Conservation (phyloP, 2,888 invertebrate species). For the Hololepta plana region DNA sequence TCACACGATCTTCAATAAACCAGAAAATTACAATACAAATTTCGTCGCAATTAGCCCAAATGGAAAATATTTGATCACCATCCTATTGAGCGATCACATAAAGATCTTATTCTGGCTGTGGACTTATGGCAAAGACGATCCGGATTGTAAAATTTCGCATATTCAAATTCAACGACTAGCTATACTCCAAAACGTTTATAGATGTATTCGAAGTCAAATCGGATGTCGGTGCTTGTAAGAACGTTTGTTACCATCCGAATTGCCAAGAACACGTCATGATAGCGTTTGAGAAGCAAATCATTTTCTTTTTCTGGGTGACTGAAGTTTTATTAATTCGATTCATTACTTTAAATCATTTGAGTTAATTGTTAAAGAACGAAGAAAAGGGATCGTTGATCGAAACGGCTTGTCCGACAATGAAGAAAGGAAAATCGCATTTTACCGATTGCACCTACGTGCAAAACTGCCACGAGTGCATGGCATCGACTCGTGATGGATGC, state of each 20-base stretch:
- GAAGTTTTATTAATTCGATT: background rate
- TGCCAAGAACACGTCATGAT: slow-evolving; percentile 25
- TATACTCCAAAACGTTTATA: slow-evolving; percentile 6
- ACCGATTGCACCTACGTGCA: slow-evolving; percentile 34
- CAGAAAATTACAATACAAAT: slow-evolving; percentile 20
- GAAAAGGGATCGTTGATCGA: too few relatives aligned
- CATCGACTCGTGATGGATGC: slow-evolving; percentile 30
- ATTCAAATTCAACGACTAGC: background rate
- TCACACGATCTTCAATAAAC: slow-evolving; percentile 35
- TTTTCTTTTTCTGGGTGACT: slow-evolving; percentile 26
- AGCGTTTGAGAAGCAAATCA: slow-evolving; percentile 22
- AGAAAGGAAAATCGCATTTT: slow-evolving; percentile 12
- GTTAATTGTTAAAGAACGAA: too few relatives aligned
- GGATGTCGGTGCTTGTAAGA: slow-evolving; percentile 15
- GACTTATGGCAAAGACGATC: slow-evolving; percentile 32
- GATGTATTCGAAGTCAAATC: slow-evolving; percentile 10
- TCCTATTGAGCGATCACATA: slow-evolving; percentile 31
- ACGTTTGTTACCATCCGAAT: slow-evolving; percentile 24
- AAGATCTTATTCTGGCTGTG: slow-evolving; percentile 42
- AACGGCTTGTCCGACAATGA: too few relatives aligned
- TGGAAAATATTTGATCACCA: slow-evolving; percentile 37
- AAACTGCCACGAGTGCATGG: slow-evolving; percentile 31
- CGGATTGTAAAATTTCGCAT: slow-evolving; percentile 30
- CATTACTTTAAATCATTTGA: background rate
- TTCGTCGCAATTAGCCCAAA: slow-evolving; percentile 33